phyloP scores from a whole-genome alignment of 2,113 vertebrate genomes.

The Okapia johnstoni region DNA sequence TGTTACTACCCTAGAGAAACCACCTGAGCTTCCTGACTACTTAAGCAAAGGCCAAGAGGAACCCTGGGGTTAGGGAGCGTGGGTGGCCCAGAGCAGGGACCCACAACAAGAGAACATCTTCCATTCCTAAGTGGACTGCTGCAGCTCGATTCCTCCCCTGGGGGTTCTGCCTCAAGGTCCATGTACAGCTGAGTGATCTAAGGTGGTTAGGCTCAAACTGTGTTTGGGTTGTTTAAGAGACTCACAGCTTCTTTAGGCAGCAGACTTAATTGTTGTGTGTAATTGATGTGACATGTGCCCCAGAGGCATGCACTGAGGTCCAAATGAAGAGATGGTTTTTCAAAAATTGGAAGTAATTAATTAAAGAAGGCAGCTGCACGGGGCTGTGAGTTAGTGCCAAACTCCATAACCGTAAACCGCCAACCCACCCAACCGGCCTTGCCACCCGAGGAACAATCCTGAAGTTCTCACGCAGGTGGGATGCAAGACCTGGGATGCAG shows the following conservation, averaged over 20 bases:
- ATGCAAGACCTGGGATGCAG: neutral
- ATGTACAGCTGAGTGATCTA: neutral
- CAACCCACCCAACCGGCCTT: conserved; percentile 63
- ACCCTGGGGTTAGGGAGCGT: neutral
- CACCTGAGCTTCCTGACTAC: neutral
- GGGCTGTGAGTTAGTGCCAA: conserved; percentile 50
- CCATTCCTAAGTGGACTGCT: neutral
- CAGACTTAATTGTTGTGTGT: conserved; percentile 50
- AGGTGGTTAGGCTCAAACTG: neutral
- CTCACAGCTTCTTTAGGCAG: neutral
- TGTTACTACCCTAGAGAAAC: neutral
- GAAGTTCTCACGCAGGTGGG: neutral
- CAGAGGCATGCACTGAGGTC: conserved; percentile 59
- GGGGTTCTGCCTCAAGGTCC: neutral
- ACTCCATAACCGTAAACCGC: conserved; percentile 54
- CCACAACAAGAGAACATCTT: neutral
- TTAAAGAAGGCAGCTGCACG: conserved; percentile 53
- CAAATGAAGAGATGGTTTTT: conserved; percentile 40
- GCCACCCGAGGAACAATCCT: conserved; percentile 6
- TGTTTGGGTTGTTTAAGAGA: neutral
- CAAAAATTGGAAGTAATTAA: conserved; percentile 67
- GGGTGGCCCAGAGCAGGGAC: neutral
- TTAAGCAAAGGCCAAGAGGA: neutral
- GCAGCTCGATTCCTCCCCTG: neutral
- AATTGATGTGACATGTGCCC: conserved; percentile 70